Evolutionary conservation across 2,797 vertebrate genomes (phyloP).

Genomic region (Coregonus sp.): DNA sequence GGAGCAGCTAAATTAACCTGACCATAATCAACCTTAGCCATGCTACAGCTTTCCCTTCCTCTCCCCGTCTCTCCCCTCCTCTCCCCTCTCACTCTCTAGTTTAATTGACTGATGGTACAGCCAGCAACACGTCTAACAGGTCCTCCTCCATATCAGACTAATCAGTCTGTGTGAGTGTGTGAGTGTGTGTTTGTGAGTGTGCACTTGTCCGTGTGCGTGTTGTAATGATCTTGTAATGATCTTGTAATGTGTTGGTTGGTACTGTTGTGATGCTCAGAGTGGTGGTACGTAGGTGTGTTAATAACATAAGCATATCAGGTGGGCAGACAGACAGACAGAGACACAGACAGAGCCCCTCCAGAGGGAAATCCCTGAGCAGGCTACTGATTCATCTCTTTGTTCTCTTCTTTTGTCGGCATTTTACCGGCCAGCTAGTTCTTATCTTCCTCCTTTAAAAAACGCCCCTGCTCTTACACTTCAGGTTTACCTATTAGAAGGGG

Average conservation of each 20-base stretch:
- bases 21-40: neutral
- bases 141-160: neutral
- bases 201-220: neutral
- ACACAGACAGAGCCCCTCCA: too few species aligned
- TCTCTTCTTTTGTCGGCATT: neutral
- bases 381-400: slow-evolving; percentile 15
- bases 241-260: too few species aligned
- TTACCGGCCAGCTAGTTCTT: slow-evolving; percentile 38
- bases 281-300: too few species aligned
- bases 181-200: neutral
- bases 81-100: neutral
- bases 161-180: neutral
- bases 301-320: too few species aligned
- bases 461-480: slow-evolving; percentile 58
- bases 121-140: too few species aligned
- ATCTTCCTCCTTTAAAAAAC: slow-evolving; percentile 35
- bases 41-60: neutral
- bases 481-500: slow-evolving; percentile 74
- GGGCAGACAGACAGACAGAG: too few species aligned
- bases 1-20: slow-evolving; percentile 9
- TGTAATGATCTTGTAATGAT: neutral
- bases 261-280: too few species aligned
- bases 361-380: slow-evolving; percentile 10
- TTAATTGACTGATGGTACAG: too few species aligned
- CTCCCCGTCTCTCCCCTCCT: neutral